phyloP scores from a whole-genome alignment of 2,113 vertebrate genomes.

The Deroptyus accipitrinus region DNA sequence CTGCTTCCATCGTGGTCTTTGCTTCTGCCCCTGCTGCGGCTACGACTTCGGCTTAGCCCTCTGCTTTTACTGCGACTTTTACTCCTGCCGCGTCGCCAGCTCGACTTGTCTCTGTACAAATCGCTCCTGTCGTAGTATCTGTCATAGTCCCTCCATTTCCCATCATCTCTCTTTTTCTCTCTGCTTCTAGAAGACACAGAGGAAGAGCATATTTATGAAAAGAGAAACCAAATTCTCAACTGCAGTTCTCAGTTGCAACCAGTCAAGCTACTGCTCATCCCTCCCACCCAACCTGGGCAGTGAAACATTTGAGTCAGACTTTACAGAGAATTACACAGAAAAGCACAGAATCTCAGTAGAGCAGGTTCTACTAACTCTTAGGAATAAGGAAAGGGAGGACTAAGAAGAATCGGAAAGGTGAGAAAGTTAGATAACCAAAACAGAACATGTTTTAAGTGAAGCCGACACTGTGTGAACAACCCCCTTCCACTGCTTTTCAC shows the following conservation, averaged over 20 bases:
- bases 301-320: fast-evolving
- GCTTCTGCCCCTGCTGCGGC: slow-evolving; percentile 82
- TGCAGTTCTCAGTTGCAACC: background rate
- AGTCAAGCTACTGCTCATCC: background rate
- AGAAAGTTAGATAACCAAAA: background rate
- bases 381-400: background rate
- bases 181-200: slow-evolving; percentile 75
- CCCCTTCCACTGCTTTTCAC: background rate
- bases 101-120: slow-evolving; percentile 89
- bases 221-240: background rate
- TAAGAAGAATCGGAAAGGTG: background rate
- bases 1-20: slow-evolving; percentile 75
- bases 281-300: background rate
- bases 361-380: background rate
- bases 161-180: slow-evolving; percentile 93
- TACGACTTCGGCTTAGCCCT: slow-evolving; percentile 82
- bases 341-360: background rate
- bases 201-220: background rate
- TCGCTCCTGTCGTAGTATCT: slow-evolving; percentile 86
- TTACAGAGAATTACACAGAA: background rate
- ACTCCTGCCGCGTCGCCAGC: slow-evolving; percentile 88
- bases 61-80: slow-evolving; percentile 86
- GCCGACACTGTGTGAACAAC: background rate
- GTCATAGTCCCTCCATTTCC: slow-evolving; percentile 91
- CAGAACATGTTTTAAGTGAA: background rate